Percentiles rank a stretch among this genome's conserved stretches.
Evolutionary conservation across 2,888 invertebrate genomes (phyloP).

Genomic region (Cantharis nigra): DNA sequence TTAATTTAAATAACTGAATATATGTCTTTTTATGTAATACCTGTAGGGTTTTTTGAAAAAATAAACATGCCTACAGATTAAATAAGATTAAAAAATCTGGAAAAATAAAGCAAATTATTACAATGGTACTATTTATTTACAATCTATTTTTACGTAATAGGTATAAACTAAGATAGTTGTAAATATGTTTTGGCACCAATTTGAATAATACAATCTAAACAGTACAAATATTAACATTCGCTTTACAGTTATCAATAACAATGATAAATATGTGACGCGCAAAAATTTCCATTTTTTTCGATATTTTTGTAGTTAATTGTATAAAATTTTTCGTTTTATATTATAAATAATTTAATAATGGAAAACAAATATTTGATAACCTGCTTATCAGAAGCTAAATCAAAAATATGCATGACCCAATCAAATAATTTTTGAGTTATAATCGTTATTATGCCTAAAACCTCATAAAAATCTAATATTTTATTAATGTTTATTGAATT

Average conservation of each 20-base stretch:
- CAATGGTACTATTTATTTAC: conserved; percentile 19
- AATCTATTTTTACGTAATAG: conserved; percentile 13
- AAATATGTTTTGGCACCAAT: conserved; percentile 14
- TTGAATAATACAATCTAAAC: conserved; percentile 14
- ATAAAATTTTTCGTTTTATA: not conserved
- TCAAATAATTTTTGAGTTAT: not conserved
- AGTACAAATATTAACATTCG: not conserved
- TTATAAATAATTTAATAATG: not conserved
- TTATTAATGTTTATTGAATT: not conserved
- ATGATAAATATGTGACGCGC: not conserved
- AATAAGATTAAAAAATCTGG: not conserved
- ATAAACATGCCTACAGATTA: not conserved
- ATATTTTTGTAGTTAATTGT: not conserved
- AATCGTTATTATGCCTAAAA: not conserved
- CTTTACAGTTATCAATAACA: not conserved
- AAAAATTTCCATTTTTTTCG: not conserved
- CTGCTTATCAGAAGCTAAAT: not conserved
- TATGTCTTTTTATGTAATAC: not conserved
- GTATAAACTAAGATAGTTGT: conserved; percentile 6
- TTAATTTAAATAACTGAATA: conserved; percentile 18
- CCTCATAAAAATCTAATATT: not conserved
- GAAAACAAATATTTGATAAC: not conserved
- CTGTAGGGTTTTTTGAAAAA: not conserved
- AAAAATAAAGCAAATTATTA: not conserved
- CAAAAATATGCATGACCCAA: not conserved